Conservation (phyloP, 30 jellyfish, hydroid and myxozoan species). For the Nemopilema nomurai region DNA sequence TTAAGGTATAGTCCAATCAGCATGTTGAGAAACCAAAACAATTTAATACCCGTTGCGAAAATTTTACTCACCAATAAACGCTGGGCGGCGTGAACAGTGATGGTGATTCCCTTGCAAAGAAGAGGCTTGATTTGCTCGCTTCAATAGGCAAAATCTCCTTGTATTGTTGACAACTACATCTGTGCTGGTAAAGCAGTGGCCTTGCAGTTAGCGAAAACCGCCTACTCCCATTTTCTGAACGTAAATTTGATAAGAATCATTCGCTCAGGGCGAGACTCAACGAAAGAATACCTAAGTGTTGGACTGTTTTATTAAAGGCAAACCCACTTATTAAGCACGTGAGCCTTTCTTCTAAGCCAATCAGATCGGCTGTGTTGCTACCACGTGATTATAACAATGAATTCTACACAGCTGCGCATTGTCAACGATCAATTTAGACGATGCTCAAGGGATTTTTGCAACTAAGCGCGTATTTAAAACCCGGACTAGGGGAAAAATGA, state of each 20-base stretch:
- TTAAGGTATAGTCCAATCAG: not conserved
- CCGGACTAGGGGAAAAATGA: slow-evolving; percentile 7
- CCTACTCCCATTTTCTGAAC: not conserved
- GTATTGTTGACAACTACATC: not conserved
- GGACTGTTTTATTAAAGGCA: slow-evolving; percentile 66
- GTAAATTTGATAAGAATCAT: not conserved
- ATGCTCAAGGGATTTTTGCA: slow-evolving; percentile 65
- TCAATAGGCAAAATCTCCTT: not conserved
- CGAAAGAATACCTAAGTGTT: slow-evolving; percentile 41
- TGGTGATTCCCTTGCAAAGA: not conserved
- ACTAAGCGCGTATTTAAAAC: not conserved
- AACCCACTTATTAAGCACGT: slow-evolving; percentile 85
- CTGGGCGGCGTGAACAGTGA: not conserved
- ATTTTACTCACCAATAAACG: not conserved
- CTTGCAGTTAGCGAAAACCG: not conserved
- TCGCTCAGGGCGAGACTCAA: not conserved
- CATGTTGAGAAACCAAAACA: not conserved
- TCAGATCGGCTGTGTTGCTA: not conserved
- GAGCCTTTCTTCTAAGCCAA: slow-evolving; percentile 44
- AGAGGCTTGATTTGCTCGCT: not conserved
- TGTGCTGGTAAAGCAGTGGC: not conserved
- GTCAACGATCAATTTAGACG: slow-evolving; percentile 57
- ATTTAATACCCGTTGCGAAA: not conserved
- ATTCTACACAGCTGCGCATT: slow-evolving; percentile 76
- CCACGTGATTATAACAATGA: slow-evolving; percentile 65